These are phyloP conservation scores for Linyphia triangularis DNA, from an alignment of 2,888 invertebrate genomes.

Conservation along the genomic window DNA sequence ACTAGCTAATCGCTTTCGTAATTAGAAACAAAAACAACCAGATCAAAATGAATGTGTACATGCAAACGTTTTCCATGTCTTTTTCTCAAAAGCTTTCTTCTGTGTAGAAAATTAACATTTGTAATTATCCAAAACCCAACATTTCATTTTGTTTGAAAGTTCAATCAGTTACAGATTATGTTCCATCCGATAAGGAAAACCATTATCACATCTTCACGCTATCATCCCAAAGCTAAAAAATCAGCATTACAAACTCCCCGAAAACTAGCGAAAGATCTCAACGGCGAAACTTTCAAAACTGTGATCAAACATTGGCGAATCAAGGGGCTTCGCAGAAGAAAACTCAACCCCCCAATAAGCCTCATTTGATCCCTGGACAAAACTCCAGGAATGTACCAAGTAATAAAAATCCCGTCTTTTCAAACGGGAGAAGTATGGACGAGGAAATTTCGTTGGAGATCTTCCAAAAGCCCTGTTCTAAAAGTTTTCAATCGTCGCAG, in stretches of 20 bases:
- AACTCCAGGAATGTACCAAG: slow-evolving; percentile 32
- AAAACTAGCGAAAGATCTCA: neutral
- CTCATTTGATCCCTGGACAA: slow-evolving; percentile 24
- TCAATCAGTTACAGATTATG: neutral
- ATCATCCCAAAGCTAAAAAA: neutral
- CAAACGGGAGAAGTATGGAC: neutral
- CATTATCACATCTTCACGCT: neutral
- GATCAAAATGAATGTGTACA: no score
- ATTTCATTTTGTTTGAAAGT: neutral
- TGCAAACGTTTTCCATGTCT: no score
- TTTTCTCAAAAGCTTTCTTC: no score
- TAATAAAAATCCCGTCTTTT: slow-evolving; percentile 21
- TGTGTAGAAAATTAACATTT: neutral
- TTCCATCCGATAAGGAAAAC: neutral
- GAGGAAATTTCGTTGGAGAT: slow-evolving; percentile 27
- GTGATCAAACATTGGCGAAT: neutral
- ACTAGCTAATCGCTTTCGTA: no score
- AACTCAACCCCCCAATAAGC: slow-evolving; percentile 24
- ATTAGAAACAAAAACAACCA: no score
- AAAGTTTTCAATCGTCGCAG: slow-evolving; percentile 32
- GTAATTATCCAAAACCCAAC: neutral
- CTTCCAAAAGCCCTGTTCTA: slow-evolving; percentile 50
- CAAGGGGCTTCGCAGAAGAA: neutral
- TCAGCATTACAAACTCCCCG: neutral
- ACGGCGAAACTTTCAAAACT: slow-evolving; percentile 1